Percentiles rank a stretch among this genome's conserved stretches.
These are phyloP conservation scores for Amorpha juglandis DNA, from an alignment of 2,888 invertebrate genomes.

Conservation along the genomic window DNA sequence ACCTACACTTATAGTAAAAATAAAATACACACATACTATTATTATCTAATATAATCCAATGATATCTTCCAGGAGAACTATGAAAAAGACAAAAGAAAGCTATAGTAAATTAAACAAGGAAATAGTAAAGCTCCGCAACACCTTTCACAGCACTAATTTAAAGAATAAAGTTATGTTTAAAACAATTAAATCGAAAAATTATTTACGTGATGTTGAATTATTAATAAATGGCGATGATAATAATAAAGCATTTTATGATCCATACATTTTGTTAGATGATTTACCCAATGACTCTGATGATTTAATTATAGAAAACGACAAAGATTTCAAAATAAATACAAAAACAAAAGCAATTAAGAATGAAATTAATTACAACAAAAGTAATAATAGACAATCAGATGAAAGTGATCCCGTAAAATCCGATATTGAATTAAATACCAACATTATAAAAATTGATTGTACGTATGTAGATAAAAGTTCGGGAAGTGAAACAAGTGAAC, in stretches of 20 bases:
- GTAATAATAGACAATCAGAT: background rate
- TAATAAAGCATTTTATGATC: background rate
- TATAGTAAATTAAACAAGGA: conserved; percentile 58
- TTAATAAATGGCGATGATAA: background rate
- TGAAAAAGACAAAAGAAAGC: conserved; percentile 53
- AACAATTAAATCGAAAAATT: conserved; percentile 42
- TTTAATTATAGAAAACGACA: conserved; percentile 57
- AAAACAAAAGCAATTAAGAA: conserved; percentile 30
- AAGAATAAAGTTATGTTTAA: conserved; percentile 62
- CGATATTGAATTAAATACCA: background rate
- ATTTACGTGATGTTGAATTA: conserved; percentile 32
- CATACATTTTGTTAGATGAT: conserved; percentile 38
- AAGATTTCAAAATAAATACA: conserved; percentile 52
- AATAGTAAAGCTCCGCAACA: conserved; percentile 62
- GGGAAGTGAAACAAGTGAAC: background rate
- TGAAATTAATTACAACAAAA: conserved; percentile 26
- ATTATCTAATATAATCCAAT: background rate
- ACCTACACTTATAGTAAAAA: background rate
- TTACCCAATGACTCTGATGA: conserved; percentile 48
- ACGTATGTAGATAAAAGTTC: conserved; percentile 3
- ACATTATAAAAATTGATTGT: conserved; percentile 23
- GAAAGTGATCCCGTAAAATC: background rate
- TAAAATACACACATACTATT: background rate
- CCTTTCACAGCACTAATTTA: conserved; percentile 59
- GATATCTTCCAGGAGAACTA: conserved; percentile 53